A percentile compares a stretch with the other conserved stretches of the same genome.
Evolutionary conservation across 2,888 invertebrate genomes (phyloP).

Genomic region (Creontiades dilutus): DNA sequence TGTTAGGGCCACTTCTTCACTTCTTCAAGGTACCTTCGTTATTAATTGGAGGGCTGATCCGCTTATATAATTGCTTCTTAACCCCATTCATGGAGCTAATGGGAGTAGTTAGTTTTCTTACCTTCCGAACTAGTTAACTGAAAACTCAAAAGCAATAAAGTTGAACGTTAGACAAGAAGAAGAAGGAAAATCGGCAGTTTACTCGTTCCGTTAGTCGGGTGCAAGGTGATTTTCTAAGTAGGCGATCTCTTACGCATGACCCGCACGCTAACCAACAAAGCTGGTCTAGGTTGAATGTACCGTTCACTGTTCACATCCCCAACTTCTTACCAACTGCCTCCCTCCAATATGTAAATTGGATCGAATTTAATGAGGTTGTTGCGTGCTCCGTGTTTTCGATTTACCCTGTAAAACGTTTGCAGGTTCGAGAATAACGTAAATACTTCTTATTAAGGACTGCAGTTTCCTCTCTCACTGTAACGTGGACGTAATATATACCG

Average conservation of each 20-base stretch:
- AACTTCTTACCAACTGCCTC: neutral
- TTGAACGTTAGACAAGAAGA: slow-evolving; percentile 9
- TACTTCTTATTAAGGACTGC: too few species aligned
- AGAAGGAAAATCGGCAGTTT: slow-evolving; percentile 4
- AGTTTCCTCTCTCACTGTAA: too few species aligned
- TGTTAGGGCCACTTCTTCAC: slow-evolving; percentile 26
- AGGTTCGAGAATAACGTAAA: too few species aligned
- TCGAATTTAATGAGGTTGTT: neutral
- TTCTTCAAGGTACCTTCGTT: neutral
- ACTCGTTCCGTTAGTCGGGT: neutral
- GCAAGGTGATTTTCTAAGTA: slow-evolving; percentile 21
- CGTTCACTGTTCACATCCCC: neutral
- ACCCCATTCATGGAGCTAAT: slow-evolving; percentile 45
- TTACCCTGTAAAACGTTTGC: too few species aligned
- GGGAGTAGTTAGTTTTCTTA: slow-evolving; percentile 15
- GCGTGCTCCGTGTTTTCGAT: neutral
- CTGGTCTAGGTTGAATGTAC: neutral
- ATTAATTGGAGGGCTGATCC: neutral
- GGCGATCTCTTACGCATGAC: slow-evolving; percentile 24
- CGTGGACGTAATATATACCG: too few species aligned
- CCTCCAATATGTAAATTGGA: neutral
- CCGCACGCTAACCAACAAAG: slow-evolving; percentile 2
- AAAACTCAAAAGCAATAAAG: slow-evolving; percentile 37
- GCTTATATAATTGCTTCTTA: neutral
- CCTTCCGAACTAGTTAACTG: slow-evolving; percentile 36